These are phyloP conservation scores for Sebastiscus tertius DNA, from an alignment of 2,797 vertebrate genomes.

Conservation along the genomic window DNA sequence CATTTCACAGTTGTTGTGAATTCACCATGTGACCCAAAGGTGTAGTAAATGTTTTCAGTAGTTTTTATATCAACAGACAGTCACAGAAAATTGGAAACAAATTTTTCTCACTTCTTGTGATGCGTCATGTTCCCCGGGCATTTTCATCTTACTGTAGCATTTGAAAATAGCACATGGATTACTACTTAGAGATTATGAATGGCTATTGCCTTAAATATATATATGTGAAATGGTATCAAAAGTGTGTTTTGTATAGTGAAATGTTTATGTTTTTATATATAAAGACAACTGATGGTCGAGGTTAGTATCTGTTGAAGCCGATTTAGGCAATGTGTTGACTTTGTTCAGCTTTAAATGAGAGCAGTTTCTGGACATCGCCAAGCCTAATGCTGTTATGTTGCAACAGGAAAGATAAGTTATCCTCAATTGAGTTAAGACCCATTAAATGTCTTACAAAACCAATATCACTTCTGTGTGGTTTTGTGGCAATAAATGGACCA, in stretches of 20 bases:
- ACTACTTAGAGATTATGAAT: neutral
- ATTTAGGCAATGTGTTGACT: constrained; percentile 7
- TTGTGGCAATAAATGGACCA: constrained; percentile 22
- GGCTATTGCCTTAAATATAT: neutral
- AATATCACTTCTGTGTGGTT: constrained; percentile 33
- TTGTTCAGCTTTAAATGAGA: constrained; percentile 12
- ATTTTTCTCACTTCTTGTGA: neutral
- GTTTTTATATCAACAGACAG: neutral
- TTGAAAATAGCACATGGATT: neutral
- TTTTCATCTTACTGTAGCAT: neutral
- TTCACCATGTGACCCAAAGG: neutral
- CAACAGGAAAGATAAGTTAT: constrained; percentile 26
- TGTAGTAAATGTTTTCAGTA: neutral
- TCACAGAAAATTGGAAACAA: neutral
- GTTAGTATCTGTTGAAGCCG: neutral
- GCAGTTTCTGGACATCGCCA: neutral
- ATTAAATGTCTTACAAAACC: constrained; percentile 34
- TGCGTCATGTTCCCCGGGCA: neutral
- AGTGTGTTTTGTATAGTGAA: neutral
- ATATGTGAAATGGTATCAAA: neutral
- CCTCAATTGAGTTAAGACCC: constrained; percentile 26
- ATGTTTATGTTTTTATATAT: neutral
- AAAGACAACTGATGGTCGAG: neutral
- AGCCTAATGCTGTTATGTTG: constrained; percentile 30
- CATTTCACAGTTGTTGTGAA: neutral